Conservation (phyloP, 1,140 invertebrate genomes). For the Whitmania pigra region DNA sequence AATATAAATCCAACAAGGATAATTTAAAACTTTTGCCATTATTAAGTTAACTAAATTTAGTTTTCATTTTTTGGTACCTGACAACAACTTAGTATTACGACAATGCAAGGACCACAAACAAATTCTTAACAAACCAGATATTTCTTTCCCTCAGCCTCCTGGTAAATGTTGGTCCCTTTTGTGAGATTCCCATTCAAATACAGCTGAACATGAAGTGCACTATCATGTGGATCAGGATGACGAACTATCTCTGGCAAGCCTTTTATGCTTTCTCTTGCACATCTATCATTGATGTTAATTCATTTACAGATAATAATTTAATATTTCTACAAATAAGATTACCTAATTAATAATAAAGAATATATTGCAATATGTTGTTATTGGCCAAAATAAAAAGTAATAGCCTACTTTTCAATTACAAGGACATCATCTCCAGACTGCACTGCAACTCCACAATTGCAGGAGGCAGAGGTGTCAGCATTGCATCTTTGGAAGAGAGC, state of each 20-base stretch:
- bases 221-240: not conserved
- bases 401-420: constrained; percentile 23
- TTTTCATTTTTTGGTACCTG: too few species aligned
- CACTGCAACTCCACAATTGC: constrained; percentile 27
- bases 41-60: too few species aligned
- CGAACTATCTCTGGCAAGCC: not conserved
- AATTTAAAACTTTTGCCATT: not conserved
- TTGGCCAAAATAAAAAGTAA: not conserved
- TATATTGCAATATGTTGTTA: not conserved
- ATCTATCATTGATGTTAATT: too few species aligned
- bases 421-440: constrained; percentile 25
- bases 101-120: too few species aligned
- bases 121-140: constrained; percentile 14
- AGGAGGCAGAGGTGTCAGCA: constrained; percentile 15
- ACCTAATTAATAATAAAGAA: too few species aligned
- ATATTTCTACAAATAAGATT: too few species aligned
- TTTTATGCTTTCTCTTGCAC: too few species aligned
- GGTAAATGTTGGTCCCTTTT: constrained; percentile 27
- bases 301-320: too few species aligned
- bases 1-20: constrained; percentile 18
- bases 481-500: constrained; percentile 22
- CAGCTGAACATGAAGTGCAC: constrained; percentile 20
- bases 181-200: constrained; percentile 29
- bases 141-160: constrained; percentile 25
- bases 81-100: too few species aligned